Conservation (phyloP, 1,140 invertebrate genomes). For the Atta colombica region DNA sequence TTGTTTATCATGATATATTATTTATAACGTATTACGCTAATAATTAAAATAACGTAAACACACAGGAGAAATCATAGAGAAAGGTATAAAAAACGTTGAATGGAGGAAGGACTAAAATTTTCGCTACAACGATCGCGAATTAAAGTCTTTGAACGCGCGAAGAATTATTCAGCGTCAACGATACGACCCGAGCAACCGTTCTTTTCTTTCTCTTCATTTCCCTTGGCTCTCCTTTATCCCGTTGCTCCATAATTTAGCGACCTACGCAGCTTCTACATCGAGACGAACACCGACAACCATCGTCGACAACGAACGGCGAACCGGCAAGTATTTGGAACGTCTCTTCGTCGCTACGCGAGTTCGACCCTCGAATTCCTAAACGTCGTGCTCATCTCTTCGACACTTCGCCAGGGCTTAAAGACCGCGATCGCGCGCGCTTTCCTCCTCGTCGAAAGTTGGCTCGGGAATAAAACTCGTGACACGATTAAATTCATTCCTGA, state of each 20-base stretch:
- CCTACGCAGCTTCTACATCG: conserved; percentile 56
- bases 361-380: conserved; percentile 67
- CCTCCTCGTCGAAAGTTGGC: conserved; percentile 44
- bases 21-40: background rate
- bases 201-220: conserved; percentile 31
- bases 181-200: conserved; percentile 22
- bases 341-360: conserved; percentile 54
- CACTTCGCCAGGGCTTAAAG: conserved; percentile 31
- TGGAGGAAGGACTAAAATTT: conserved; percentile 10
- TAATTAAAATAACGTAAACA: conserved; percentile 1
- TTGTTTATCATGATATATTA: no score
- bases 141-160: conserved; percentile 33
- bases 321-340: conserved; percentile 70
- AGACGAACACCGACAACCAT: background rate
- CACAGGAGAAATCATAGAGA: background rate
- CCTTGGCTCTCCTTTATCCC: conserved; percentile 27
- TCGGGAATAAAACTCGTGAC: conserved; percentile 42
- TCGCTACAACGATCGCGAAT: conserved; percentile 22
- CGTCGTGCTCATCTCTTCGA: conserved; percentile 49
- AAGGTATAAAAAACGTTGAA: background rate
- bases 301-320: background rate
- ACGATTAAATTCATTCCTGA: conserved; percentile 57
- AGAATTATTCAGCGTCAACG: conserved; percentile 55
- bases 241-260: conserved; percentile 66
- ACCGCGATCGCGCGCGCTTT: conserved; percentile 16